Conservation (phyloP, 2,113 vertebrate species). For the Pluvialis apricaria region DNA sequence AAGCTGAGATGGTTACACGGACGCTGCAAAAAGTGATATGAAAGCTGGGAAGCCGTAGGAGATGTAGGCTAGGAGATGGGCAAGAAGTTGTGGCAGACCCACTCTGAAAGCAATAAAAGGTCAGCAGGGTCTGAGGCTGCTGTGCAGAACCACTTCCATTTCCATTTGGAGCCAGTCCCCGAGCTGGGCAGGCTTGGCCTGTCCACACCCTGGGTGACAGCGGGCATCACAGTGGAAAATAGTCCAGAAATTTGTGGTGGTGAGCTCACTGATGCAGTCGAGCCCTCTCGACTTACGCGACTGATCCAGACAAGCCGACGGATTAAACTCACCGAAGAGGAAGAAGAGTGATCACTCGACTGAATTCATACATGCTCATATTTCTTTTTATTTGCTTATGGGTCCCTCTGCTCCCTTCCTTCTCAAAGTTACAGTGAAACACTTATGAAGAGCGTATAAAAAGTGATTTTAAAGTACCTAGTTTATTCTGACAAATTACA, state of each 20-base stretch:
- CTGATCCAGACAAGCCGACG: not conserved
- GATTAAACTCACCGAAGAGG: not conserved
- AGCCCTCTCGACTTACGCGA: not conserved
- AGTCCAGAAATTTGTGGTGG: not conserved
- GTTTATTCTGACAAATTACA: slow-evolving; percentile 25
- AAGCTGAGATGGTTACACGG: not conserved
- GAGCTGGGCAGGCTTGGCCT: not conserved
- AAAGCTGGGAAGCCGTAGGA: not conserved
- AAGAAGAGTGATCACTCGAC: not conserved
- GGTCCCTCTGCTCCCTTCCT: not conserved
- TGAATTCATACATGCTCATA: not conserved
- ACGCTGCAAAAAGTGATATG: not conserved
- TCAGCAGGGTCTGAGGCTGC: not conserved
- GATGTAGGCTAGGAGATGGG: not conserved
- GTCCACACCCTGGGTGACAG: not conserved
- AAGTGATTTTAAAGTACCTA: not conserved
- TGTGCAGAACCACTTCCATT: not conserved
- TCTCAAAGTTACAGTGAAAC: not conserved
- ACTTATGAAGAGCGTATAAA: not conserved
- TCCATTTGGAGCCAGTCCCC: not conserved
- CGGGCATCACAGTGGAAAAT: not conserved
- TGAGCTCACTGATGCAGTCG: not conserved
- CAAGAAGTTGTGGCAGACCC: not conserved
- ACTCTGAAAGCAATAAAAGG: not conserved
- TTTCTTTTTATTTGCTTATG: not conserved